Evolutionary conservation across 2,888 invertebrate species (phyloP).

Genomic region (Ferdinandea cuprea): DNA sequence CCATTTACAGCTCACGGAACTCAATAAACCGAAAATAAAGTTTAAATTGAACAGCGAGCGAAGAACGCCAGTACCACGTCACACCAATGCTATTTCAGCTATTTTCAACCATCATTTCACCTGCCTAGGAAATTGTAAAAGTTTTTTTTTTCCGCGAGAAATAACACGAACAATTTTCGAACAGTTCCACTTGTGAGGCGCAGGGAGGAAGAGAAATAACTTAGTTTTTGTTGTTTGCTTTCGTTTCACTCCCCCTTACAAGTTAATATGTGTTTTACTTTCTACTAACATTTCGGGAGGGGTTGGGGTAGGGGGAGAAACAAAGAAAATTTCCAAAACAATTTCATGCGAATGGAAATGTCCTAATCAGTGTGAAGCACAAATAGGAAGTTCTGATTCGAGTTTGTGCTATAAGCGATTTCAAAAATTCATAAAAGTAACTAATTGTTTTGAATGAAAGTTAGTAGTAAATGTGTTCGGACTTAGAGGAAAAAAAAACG

Average conservation of each 20-base stretch:
- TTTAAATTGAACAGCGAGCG: conserved; percentile 72
- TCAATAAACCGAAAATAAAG: conserved; percentile 75
- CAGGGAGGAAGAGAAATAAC: conserved; percentile 2
- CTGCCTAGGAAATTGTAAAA: conserved; percentile 74
- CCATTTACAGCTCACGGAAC: conserved; percentile 73
- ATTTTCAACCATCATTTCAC: conserved; percentile 74
- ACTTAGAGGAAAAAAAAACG: not conserved
- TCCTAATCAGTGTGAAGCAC: conserved; percentile 67
- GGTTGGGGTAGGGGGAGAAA: not conserved
- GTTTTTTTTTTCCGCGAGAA: conserved; percentile 75
- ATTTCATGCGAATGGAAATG: conserved; percentile 73
- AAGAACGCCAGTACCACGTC: conserved; percentile 36
- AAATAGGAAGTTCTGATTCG: conserved; percentile 39
- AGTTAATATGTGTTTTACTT: conserved; percentile 61
- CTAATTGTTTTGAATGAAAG: conserved; percentile 50
- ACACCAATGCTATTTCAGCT: conserved; percentile 61
- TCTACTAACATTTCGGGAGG: conserved; percentile 1
- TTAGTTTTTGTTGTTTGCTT: conserved; percentile 6
- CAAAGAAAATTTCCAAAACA: conserved; percentile 72
- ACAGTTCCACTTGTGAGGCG: conserved; percentile 56
- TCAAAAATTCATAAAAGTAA: conserved; percentile 41
- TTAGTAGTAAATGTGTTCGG: not conserved
- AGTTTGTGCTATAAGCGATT: conserved; percentile 6
- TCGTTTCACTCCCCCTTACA: conserved; percentile 2
- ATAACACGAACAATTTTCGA: conserved; percentile 71